phyloP scores from a whole-genome alignment of 2,888 invertebrate species.

The Lasius fuliginosus region DNA sequence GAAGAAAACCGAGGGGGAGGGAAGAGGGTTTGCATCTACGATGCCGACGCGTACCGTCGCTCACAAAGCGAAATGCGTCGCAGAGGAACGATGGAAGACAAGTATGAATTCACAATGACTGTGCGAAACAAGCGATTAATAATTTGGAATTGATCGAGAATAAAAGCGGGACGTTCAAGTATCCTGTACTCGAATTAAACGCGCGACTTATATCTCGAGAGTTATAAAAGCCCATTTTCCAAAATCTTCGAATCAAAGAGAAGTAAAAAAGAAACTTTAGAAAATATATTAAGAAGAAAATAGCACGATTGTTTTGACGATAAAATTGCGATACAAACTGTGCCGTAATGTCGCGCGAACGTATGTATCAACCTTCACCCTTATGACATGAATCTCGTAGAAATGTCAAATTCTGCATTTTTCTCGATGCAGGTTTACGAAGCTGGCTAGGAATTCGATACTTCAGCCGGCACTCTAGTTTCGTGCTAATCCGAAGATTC shows the following conservation, averaged over 20 bases:
- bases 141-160: neutral
- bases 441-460: conserved; percentile 58
- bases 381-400: conserved; percentile 1
- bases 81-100: neutral
- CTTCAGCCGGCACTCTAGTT: conserved; percentile 51
- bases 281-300: neutral
- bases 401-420: conserved; percentile 30
- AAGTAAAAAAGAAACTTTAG: neutral
- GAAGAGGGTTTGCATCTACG: neutral
- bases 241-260: neutral
- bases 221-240: neutral
- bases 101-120: neutral
- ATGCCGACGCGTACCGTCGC: neutral
- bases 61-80: conserved; percentile 6
- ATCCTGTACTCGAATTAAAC: neutral
- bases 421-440: conserved; percentile 42
- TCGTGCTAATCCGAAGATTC: conserved; percentile 68
- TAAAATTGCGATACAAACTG: neutral
- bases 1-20: neutral
- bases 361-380: neutral
- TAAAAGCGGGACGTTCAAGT: neutral
- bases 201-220: neutral
- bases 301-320: neutral
- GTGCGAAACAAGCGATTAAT: neutral
- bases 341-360: neutral